These are phyloP conservation scores for Neogale vison DNA, from an alignment of 2,113 vertebrate species.

Conservation along the genomic window DNA sequence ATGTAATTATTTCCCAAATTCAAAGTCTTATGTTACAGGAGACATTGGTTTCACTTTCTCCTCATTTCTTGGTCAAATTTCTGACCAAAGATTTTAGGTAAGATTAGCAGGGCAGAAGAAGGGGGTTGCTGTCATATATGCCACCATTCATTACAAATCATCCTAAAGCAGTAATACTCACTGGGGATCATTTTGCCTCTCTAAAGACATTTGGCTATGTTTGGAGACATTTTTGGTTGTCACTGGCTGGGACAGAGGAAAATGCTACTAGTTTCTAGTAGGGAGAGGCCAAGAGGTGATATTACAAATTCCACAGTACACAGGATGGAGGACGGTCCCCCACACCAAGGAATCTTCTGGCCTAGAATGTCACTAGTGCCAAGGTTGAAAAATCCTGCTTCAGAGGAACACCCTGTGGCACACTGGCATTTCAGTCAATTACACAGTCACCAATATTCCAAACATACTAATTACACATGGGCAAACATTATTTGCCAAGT, in stretches of 20 bases:
- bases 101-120: too few relatives aligned
- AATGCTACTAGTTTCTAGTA: background rate
- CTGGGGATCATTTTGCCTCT: fast-evolving
- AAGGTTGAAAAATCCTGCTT: background rate
- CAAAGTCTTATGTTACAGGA: background rate
- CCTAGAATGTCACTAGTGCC: background rate
- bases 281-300: background rate
- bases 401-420: background rate
- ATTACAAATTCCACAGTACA: background rate
- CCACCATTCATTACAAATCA: background rate
- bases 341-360: background rate
- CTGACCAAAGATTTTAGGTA: background rate
- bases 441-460: background rate
- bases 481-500: background rate
- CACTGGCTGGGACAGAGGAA: background rate
- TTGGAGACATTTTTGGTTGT: background rate
- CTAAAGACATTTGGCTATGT: background rate
- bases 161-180: background rate
- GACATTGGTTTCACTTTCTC: background rate
- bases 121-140: background rate
- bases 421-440: background rate
- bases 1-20: background rate
- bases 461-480: background rate
- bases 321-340: background rate
- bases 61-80: background rate